Conservation (phyloP, 2,888 invertebrate species). For the Drosophila phalerata region DNA sequence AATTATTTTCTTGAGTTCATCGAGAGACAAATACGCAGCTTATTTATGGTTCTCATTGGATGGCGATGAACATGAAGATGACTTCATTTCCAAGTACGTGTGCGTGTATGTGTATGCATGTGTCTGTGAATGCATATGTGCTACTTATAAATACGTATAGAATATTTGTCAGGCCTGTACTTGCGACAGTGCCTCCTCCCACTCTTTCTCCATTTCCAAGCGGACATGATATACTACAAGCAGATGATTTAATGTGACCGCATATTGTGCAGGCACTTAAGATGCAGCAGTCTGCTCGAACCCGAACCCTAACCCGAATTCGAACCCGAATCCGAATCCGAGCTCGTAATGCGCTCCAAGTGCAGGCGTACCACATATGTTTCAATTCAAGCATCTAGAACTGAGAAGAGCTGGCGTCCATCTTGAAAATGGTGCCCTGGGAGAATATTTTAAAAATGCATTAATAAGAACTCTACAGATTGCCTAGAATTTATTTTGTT, state of each 20-base stretch:
- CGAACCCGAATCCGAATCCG: conserved; percentile 12
- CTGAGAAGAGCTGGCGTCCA: conserved; percentile 48
- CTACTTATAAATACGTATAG: background rate
- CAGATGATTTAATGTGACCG: conserved; percentile 82
- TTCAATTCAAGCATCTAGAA: conserved; percentile 63
- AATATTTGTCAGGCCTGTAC: conserved; percentile 68
- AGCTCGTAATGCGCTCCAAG: conserved; percentile 37
- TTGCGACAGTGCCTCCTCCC: conserved; percentile 44
- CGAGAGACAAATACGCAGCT: conserved; percentile 31
- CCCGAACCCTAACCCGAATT: conserved; percentile 14
- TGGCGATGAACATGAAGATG: conserved; percentile 46
- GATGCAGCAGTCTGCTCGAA: conserved; percentile 44
- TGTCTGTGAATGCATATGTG: conserved; percentile 4
- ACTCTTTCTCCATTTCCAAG: conserved; percentile 40
- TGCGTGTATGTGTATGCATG: background rate
- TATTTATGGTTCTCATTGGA: conserved; percentile 51
- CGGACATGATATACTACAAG: conserved; percentile 74
- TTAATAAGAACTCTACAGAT: background rate
- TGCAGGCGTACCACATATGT: conserved; percentile 70
- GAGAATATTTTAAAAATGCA: background rate
- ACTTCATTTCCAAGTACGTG: conserved; percentile 57
- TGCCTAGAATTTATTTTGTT: background rate
- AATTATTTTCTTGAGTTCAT: conserved; percentile 8
- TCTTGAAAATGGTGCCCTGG: conserved; percentile 64
- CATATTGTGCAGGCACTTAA: conserved; percentile 66